Conservation (phyloP, 37 sponge, comb jelly and placozoan species). For the Mnemiopsis leidyi region DNA sequence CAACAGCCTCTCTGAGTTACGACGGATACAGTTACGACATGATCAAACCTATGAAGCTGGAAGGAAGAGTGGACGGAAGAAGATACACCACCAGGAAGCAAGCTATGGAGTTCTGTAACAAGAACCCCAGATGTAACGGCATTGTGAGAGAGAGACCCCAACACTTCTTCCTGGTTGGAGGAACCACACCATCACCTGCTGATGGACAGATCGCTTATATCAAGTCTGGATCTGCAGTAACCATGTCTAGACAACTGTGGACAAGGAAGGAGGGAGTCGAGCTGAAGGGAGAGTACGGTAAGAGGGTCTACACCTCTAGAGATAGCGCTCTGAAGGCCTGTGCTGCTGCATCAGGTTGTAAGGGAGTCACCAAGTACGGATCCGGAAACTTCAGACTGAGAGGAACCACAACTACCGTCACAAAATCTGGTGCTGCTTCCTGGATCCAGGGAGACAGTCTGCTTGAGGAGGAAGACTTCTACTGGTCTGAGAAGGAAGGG, state of each 20-base stretch:
- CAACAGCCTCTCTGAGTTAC: not conserved
- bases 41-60: not conserved
- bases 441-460: constrained; percentile 43
- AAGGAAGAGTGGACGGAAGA: not conserved
- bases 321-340: not conserved
- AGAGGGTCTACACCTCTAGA: not conserved
- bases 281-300: constrained; percentile 3
- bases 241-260: not conserved
- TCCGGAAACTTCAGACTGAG: constrained; percentile 33
- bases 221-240: not conserved
- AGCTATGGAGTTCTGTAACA: not conserved
- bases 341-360: not conserved
- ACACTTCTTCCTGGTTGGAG: not conserved
- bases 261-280: not conserved
- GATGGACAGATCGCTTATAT: not conserved
- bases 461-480: not conserved
- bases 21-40: not conserved
- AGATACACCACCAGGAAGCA: not conserved
- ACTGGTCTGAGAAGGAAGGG: not conserved
- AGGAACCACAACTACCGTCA: not conserved
- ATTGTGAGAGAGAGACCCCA: not conserved
- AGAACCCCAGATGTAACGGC: not conserved
- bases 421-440: not conserved
- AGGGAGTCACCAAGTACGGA: constrained; percentile 19
- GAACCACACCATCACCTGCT: not conserved